Evolutionary conservation across 2,888 invertebrate genomes (phyloP).

Genomic region (Sphaerophoria taeniata): DNA sequence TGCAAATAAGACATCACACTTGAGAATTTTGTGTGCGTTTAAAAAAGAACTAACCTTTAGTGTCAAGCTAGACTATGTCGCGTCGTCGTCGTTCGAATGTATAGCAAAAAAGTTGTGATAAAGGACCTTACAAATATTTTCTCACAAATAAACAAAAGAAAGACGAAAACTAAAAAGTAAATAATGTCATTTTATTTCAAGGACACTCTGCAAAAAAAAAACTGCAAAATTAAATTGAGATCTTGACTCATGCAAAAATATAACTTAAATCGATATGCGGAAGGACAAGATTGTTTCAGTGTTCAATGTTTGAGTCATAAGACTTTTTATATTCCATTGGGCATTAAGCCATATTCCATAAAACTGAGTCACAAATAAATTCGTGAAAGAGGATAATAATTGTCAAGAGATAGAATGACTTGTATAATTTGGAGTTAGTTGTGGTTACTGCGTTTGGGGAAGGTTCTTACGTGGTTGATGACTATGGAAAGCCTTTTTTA

Average conservation of each 20-base stretch:
- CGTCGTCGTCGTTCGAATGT: not conserved
- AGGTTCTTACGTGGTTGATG: not conserved
- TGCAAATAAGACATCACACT: slow-evolving; percentile 1
- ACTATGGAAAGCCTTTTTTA: not conserved
- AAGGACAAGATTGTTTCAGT: slow-evolving; percentile 32
- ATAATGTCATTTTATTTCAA: slow-evolving; percentile 15
- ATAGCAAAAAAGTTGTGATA: not conserved
- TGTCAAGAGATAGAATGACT: not conserved
- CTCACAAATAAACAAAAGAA: not conserved
- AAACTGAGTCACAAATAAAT: slow-evolving; percentile 24
- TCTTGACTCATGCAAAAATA: slow-evolving; percentile 14
- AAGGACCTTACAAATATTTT: not conserved
- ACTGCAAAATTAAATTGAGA: slow-evolving; percentile 14
- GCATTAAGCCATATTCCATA: slow-evolving; percentile 18
- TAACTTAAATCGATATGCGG: slow-evolving; percentile 25
- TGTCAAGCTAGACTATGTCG: not conserved
- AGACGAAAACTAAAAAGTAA: not conserved
- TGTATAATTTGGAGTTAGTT: no score
- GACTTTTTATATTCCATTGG: slow-evolving; percentile 3
- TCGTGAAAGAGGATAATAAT: slow-evolving; percentile 3
- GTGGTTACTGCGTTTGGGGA: not conserved
- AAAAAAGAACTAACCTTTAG: not conserved
- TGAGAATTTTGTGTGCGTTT: not conserved
- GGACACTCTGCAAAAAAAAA: slow-evolving; percentile 3
- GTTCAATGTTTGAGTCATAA: slow-evolving; percentile 25